Percentiles rank a stretch among this genome's conserved stretches.
These are phyloP conservation scores for Nebria ingens DNA, from an alignment of 1,140 invertebrate species.

Conservation along the genomic window DNA sequence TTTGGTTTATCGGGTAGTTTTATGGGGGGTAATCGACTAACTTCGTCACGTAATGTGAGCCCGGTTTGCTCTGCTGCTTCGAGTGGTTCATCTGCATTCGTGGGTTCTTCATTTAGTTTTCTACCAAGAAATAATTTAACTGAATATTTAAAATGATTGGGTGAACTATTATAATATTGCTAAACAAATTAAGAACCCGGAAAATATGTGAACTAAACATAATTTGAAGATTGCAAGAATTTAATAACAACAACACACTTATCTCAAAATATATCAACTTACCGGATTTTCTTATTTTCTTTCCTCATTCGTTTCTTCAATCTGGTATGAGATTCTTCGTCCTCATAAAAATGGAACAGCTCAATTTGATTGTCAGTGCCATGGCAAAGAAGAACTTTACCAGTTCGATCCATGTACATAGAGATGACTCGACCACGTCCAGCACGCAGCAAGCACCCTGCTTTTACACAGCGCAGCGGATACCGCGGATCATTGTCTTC, in stretches of 20 bases:
- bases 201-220: no score
- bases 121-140: constrained; percentile 19
- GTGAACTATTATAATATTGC: no score
- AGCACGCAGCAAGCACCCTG: constrained; percentile 65
- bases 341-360: constrained; percentile 67
- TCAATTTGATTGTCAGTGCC: constrained; percentile 74
- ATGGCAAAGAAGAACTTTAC: constrained; percentile 67
- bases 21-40: constrained; percentile 55
- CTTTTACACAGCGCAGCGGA: constrained; percentile 60
- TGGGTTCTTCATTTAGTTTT: constrained; percentile 20
- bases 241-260: no score
- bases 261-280: no score
- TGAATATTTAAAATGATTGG: no score
- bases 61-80: constrained; percentile 12
- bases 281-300: constrained; percentile 50
- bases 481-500: constrained; percentile 36
- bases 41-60: constrained; percentile 58
- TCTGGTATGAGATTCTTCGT: constrained; percentile 59
- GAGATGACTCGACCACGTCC: constrained; percentile 63
- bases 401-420: constrained; percentile 50
- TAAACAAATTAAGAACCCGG: no score
- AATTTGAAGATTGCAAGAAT: no score
- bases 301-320: constrained; percentile 70
- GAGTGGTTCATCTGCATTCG: constrained; percentile 16
- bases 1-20: constrained; percentile 60